These are phyloP conservation scores for Pogonocherus hispidulus DNA, from an alignment of 2,888 invertebrate genomes.

Conservation along the genomic window DNA sequence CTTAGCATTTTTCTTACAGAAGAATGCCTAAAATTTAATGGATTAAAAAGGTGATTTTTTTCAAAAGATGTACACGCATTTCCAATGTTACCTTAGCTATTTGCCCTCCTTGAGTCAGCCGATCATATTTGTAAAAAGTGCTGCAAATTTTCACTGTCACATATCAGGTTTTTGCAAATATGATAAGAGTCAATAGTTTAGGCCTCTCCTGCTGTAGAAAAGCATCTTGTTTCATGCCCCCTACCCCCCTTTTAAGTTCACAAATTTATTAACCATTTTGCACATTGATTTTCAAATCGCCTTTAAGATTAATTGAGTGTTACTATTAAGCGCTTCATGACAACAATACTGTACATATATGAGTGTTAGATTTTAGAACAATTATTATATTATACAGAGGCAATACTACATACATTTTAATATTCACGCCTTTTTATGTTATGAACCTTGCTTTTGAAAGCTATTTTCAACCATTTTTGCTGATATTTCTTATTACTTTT, in stretches of 20 bases:
- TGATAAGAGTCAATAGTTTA: slow-evolving; percentile 51
- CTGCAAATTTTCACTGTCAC: slow-evolving; percentile 6
- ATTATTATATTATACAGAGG: slow-evolving; percentile 9
- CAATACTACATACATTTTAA: slow-evolving; percentile 11
- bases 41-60: slow-evolving; percentile 57
- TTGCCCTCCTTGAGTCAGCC: slow-evolving; percentile 45
- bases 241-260: slow-evolving; percentile 34
- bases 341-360: slow-evolving; percentile 24
- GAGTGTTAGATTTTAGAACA: slow-evolving; percentile 31
- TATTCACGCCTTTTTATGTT: slow-evolving; percentile 5
- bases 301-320: slow-evolving; percentile 31
- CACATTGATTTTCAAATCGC: slow-evolving; percentile 32
- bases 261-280: slow-evolving; percentile 29
- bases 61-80: slow-evolving; percentile 64
- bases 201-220: slow-evolving; percentile 56
- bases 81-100: slow-evolving; percentile 70
- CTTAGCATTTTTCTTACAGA: slow-evolving; percentile 60
- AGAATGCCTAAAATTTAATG: slow-evolving; percentile 58
- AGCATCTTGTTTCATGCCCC: slow-evolving; percentile 56
- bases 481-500: too few relatives aligned
- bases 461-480: slow-evolving; percentile 30
- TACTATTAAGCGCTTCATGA: slow-evolving; percentile 25
- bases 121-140: slow-evolving; percentile 56
- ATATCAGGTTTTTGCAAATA: slow-evolving; percentile 51
- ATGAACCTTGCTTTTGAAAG: not conserved